Evolutionary conservation across 2,888 invertebrate species (phyloP), one percentile per base, ranked within the genome.

Genomic region (Melanophora roralis): DNA sequence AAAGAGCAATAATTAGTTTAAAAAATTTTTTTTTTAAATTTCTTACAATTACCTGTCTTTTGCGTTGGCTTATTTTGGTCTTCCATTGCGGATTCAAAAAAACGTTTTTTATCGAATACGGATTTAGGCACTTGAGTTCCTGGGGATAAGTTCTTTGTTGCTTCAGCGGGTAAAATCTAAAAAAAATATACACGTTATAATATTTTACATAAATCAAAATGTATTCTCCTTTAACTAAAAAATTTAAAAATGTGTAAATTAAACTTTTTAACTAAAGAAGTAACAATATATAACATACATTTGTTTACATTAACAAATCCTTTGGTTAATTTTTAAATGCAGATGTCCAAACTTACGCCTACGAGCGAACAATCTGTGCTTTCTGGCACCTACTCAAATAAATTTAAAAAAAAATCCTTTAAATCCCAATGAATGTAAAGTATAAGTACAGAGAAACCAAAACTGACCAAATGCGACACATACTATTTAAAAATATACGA

Each of bases 61-160:
- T 95, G 94, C 85, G 94, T 93, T 82, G 96, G 95, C 90, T 96
- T 95, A 85, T 95, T 94, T 89, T 95, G 95, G 89, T 97, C 96
- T 91, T 97, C 96, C 94, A 98, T 97, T 81, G 98, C 98, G 88
- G 95, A 94, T 91, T 98, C 98, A 90, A 98, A 98, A 91, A 97
- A 96, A 88, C 95, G 95, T 91, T 97, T 97, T 91, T 96, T 96
- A 91, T 97, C 96, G 90, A 96, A 96, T 87, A 98, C 97, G 80
- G 97, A 94, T 92, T 96, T 96, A 87, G 93, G 93, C 87, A 93
- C 92, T 90, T 93, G 93, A 67, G 73, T 72, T 51, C 77, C 14
- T 40, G 68, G 65, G 64, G 73, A 43, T 53, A 62, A 49, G 36
- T 64, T 65, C 43, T 75, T 55, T 60, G 60, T 43, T 64, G 74